Base-by-base conservation (phyloP, 2,113 vertebrate genomes). In the Elephantulus edwardii region DNA sequence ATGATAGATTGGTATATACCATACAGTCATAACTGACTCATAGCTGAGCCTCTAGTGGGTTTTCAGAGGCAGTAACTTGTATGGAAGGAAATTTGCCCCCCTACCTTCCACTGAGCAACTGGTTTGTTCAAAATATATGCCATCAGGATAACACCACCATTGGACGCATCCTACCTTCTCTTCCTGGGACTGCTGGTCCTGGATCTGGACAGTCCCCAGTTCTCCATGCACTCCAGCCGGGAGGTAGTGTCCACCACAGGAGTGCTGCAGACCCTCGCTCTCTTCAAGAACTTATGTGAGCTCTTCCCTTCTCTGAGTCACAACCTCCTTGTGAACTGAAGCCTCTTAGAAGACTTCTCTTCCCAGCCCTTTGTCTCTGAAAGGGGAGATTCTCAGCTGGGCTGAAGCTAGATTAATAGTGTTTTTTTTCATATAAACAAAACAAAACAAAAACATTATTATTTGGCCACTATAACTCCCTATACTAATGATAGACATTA, bases 141-240 rank as follows among this genome's bases (percentile, higher is more conserved):
- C n/a, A n/a, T n/a, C n/a, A n/a, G n/a, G n/a, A n/a, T n/a, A n/a
- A n/a, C n/a, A 97, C 97, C 91, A 99, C 99, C 83, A 99, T 99
- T 0, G 99, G 99, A 1, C 99, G 99, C 7, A 99, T 99, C 95
- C 97, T 99, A 93, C 97, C 99, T 3, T 98, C 99, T 54, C 98
- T n/a, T 98, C 38, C 98, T 99, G 52, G 99, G 99, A 28, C 94
- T 99, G 90, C 98, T 98, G 0, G 99, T 99, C 26, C 95, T 98
- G 94, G 99, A 99, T 91, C 96, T 99, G 0, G 99, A 99, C 5
- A 98, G 97, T 33, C 99, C 99, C 0, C 99, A 99, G 92, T 98
- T 99, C 86, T 98, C 99, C 95, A 99, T 99, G 99, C 99, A 99
- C 97, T 99, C 99, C 78, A 99, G 99, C 97, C 97, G 99, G 35